phyloP scores from a whole-genome alignment of 2,888 invertebrate species.

The Eurytoma californica region DNA sequence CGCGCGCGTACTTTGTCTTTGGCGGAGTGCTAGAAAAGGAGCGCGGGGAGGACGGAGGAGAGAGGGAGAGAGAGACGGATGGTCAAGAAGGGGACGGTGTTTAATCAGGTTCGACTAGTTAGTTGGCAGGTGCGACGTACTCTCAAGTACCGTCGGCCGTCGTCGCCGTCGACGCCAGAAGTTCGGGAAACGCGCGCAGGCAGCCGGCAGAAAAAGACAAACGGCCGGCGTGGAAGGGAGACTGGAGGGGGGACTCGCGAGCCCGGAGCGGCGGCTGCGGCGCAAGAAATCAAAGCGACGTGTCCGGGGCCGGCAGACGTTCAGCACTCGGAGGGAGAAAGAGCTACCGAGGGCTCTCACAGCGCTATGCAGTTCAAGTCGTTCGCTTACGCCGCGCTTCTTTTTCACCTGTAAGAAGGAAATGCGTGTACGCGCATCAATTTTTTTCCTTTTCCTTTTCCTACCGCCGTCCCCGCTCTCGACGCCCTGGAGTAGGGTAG shows the following conservation, averaged over 20 bases:
- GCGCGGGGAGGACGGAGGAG: not conserved
- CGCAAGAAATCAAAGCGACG: slow-evolving; percentile 62
- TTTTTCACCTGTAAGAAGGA: not conserved
- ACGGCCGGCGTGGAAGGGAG: slow-evolving; percentile 12
- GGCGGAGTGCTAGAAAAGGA: slow-evolving; percentile 1
- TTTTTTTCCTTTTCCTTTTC: too few relatives aligned
- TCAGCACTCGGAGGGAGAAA: not conserved
- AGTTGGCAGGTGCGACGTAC: slow-evolving; percentile 72
- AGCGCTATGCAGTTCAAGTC: not conserved
- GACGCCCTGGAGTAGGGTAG: too few relatives aligned
- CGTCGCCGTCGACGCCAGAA: slow-evolving; percentile 55
- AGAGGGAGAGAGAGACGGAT: not conserved
- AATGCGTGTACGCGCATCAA: not conserved
- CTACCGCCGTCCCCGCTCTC: too few relatives aligned
- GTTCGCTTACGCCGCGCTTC: not conserved
- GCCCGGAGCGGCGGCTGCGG: slow-evolving; percentile 47
- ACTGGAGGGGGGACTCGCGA: slow-evolving; percentile 40
- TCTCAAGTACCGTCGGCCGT: slow-evolving; percentile 51
- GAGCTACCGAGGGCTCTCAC: not conserved
- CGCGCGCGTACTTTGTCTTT: slow-evolving; percentile 38
- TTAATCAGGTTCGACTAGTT: slow-evolving; percentile 75
- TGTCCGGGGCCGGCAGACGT: slow-evolving; percentile 50
- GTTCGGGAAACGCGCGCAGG: slow-evolving; percentile 54
- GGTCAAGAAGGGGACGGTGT: slow-evolving; percentile 63
- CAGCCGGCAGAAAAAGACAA: slow-evolving; percentile 26